Percentiles rank a stretch among this genome's conserved stretches.
Evolutionary conservation across 2,888 invertebrate species (phyloP).

Genomic region (Slavum lentiscoides): DNA sequence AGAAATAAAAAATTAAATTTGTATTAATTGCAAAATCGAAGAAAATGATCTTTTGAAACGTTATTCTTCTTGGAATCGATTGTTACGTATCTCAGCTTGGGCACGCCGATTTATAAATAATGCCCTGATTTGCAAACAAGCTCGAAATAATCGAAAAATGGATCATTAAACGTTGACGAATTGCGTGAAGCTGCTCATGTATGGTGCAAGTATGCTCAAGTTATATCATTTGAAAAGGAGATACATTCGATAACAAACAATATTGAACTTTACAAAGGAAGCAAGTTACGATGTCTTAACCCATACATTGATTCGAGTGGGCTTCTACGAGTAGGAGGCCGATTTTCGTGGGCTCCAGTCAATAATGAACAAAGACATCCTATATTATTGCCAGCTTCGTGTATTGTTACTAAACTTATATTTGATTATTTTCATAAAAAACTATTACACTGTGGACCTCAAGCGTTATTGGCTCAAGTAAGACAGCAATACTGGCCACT

Average conservation of each 20-base stretch:
- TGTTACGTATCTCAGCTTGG: too few relatives aligned
- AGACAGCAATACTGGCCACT: not conserved
- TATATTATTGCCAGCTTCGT: not conserved
- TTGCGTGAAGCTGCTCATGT: too few relatives aligned
- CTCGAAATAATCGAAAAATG: too few relatives aligned
- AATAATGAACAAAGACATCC: too few relatives aligned
- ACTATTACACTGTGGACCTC: not conserved
- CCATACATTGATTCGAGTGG: slow-evolving; percentile 39
- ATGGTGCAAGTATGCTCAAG: too few relatives aligned
- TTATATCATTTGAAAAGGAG: too few relatives aligned
- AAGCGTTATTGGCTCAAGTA: not conserved
- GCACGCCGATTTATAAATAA: too few relatives aligned
- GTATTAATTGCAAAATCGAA: not conserved
- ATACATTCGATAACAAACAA: too few relatives aligned
- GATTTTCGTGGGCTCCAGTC: not conserved
- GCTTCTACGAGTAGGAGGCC: slow-evolving; percentile 43
- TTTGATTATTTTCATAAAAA: not conserved
- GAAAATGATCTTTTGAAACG: too few relatives aligned
- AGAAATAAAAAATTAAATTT: not conserved
- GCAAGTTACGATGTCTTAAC: not conserved
- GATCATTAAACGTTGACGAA: too few relatives aligned
- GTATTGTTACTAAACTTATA: not conserved
- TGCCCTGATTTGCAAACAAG: too few relatives aligned
- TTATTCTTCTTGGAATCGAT: too few relatives aligned
- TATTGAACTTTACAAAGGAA: not conserved